A percentile compares a stretch with the other conserved stretches of the same genome.
These are phyloP conservation scores for Colostygia pectinataria DNA, from an alignment of 2,888 invertebrate species.

Conservation along the genomic window DNA sequence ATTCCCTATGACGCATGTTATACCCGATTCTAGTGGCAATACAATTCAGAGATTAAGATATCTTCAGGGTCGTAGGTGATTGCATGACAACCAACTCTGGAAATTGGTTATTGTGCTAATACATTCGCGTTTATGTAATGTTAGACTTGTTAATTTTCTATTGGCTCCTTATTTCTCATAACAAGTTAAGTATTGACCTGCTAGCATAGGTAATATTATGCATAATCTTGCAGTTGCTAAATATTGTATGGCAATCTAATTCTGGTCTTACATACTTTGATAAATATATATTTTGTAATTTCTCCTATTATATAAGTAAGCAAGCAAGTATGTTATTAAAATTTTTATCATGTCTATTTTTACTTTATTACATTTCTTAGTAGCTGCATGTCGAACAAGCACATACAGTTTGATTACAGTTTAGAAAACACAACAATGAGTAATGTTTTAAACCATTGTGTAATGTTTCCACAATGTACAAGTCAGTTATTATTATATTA, in stretches of 20 bases:
- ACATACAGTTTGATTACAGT: no score
- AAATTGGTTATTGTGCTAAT: conserved; percentile 23
- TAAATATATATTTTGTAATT: no score
- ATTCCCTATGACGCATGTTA: conserved; percentile 50
- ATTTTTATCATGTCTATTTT: not conserved
- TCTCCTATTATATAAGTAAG: conserved; percentile 24
- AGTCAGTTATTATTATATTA: no score
- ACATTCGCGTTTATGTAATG: conserved; percentile 16
- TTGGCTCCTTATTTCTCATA: conserved; percentile 6
- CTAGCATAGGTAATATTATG: no score
- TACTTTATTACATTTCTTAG: no score
- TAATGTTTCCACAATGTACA: no score
- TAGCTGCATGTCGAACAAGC: no score
- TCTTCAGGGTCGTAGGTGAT: conserved; percentile 46
- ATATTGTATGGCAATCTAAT: no score
- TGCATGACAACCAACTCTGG: conserved; percentile 39
- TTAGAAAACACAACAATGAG: no score
- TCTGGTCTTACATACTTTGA: no score
- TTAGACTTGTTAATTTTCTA: not conserved
- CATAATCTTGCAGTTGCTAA: no score
- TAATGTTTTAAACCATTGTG: no score
- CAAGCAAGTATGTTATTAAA: conserved; percentile 24
- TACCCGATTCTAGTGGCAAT: conserved; percentile 35
- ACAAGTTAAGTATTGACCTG: conserved; percentile 13
- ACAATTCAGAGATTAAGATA: conserved; percentile 39